phyloP scores from a whole-genome alignment of 2,797 vertebrate species.

The Cichlasoma orientale region DNA sequence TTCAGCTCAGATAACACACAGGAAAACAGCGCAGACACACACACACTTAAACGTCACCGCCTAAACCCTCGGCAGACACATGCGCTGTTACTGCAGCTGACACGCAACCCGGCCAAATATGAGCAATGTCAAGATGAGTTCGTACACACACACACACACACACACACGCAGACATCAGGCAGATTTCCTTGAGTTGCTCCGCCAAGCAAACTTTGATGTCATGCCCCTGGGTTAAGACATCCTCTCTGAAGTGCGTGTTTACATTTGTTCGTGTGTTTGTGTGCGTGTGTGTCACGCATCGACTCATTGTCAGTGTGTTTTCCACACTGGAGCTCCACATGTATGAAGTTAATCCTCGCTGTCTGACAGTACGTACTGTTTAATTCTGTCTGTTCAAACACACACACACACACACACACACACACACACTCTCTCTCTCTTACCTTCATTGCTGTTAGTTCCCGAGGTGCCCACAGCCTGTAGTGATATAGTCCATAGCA shows the following conservation, averaged over 20 bases:
- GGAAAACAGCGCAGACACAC: not conserved
- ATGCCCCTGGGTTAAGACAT: not conserved
- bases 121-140: conserved; percentile 41
- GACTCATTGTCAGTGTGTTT: not conserved
- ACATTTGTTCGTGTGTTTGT: not conserved
- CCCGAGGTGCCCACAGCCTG: conserved; percentile 70
- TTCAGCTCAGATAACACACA: not conserved
- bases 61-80: conserved; percentile 35
- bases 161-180: not conserved
- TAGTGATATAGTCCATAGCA: conserved; percentile 83
- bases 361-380: conserved; percentile 27
- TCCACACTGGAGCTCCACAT: conserved; percentile 17
- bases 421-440: conserved; percentile 1
- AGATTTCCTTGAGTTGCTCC: conserved; percentile 25
- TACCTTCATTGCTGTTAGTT: conserved; percentile 79
- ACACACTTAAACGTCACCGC: conserved; percentile 21
- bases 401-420: conserved; percentile 13
- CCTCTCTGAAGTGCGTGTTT: not conserved
- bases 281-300: not conserved
- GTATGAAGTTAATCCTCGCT: conserved; percentile 49
- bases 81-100: conserved; percentile 32
- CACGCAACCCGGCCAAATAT: conserved; percentile 33
- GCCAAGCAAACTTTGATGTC: conserved; percentile 54
- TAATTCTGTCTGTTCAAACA: conserved; percentile 10
- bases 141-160: conserved; percentile 25